A percentile compares a stretch with the other conserved stretches of the same genome.
Evolutionary conservation across 2,797 vertebrate species (phyloP).

Genomic region (Melanotaenia nigrans): DNA sequence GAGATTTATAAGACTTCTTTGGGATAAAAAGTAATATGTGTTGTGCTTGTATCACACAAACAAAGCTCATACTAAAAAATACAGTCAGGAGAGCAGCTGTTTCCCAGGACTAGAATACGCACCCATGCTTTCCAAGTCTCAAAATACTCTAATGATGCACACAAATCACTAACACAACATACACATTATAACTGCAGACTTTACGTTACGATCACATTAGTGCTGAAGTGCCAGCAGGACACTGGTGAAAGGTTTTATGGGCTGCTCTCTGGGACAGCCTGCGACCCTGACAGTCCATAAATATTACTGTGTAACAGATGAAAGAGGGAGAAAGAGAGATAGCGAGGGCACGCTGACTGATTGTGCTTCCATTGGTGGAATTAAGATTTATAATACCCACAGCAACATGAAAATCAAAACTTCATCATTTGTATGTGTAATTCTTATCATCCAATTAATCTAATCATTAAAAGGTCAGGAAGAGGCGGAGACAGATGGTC

Average conservation of each 20-base stretch:
- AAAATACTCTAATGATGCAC: conserved; percentile 42
- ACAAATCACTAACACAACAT: conserved; percentile 53
- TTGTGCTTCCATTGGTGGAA: conserved; percentile 23
- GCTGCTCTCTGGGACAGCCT: conserved; percentile 56
- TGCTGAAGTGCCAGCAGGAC: conserved; percentile 56
- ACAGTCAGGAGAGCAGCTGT: conserved; percentile 25
- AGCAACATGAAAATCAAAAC: conserved; percentile 44
- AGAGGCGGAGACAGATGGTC: conserved; percentile 2
- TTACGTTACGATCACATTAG: conserved; percentile 69
- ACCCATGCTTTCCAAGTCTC: conserved; percentile 11
- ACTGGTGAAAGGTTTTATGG: conserved; percentile 65
- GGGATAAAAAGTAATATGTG: conserved; percentile 31
- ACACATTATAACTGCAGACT: conserved; percentile 48
- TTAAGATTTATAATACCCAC: conserved; percentile 43
- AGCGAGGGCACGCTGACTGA: conserved; percentile 30
- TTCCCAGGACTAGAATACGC: conserved; percentile 20
- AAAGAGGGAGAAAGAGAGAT: conserved; percentile 24
- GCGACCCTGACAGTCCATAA: conserved; percentile 67
- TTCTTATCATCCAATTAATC: conserved; percentile 41
- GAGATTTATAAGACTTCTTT: conserved; percentile 38
- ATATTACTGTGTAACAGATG: conserved; percentile 53
- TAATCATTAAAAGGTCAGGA: conserved; percentile 34
- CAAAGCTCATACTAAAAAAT: not conserved
- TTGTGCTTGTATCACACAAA: conserved; percentile 27
- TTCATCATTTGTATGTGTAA: conserved; percentile 2